Evolutionary conservation across 2,113 vertebrate genomes (phyloP).

Genomic region (Ctenodactylus gundi): DNA sequence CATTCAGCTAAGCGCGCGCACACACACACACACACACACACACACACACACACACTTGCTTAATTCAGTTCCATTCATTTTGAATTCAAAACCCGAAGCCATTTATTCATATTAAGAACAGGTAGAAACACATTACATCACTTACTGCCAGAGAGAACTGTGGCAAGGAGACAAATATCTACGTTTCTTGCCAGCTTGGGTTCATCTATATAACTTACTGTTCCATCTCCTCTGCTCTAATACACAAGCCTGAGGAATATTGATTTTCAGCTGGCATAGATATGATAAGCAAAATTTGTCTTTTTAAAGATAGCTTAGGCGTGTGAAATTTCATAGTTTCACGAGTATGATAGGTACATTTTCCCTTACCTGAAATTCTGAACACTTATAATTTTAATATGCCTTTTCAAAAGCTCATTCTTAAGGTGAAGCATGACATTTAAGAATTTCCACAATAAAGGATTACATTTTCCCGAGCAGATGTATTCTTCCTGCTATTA

Average conservation of each 20-base stretch:
- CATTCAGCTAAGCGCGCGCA: background rate
- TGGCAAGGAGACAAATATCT: background rate
- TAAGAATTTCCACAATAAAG: background rate
- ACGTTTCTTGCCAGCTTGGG: background rate
- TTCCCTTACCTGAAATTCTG: slow-evolving; percentile 26
- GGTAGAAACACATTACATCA: background rate
- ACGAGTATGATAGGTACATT: background rate
- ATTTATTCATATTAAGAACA: background rate
- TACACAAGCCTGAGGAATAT: background rate
- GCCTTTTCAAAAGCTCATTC: background rate
- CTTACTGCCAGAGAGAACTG: slow-evolving; percentile 6
- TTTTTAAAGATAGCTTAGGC: background rate
- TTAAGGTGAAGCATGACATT: slow-evolving; percentile 12
- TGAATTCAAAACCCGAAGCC: slow-evolving; percentile 11
- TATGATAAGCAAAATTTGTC: background rate
- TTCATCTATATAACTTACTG: background rate
- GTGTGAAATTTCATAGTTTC: background rate
- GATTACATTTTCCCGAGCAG: slow-evolving; percentile 15
- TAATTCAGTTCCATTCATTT: background rate
- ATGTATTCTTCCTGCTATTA: background rate
- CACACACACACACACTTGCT: background rate
- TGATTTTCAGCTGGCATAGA: background rate
- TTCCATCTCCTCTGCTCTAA: background rate
- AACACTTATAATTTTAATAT: background rate
- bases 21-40: background rate